Evolutionary conservation across 2,797 vertebrate species (phyloP).

Genomic region (Pangasius sanitwongsei): DNA sequence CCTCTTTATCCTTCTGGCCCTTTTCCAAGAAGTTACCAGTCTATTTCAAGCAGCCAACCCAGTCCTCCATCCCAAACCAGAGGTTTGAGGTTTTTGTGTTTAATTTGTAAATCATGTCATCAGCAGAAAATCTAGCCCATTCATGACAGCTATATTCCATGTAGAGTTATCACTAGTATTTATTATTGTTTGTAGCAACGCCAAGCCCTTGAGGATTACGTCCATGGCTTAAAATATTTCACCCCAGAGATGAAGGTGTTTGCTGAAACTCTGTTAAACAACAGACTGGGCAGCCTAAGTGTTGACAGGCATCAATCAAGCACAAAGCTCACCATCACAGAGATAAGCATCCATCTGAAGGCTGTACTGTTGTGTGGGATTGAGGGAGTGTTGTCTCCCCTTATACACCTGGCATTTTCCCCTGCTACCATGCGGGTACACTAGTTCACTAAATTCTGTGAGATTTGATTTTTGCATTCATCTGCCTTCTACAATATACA

Average conservation of each 20-base stretch:
- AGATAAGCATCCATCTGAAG: slow-evolving; percentile 80
- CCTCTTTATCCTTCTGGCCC: slow-evolving; percentile 79
- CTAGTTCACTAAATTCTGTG: neutral
- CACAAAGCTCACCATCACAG: slow-evolving; percentile 59
- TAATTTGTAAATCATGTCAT: slow-evolving; percentile 5
- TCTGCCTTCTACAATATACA: neutral
- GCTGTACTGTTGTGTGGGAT: slow-evolving; percentile 77
- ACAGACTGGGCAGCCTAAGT: slow-evolving; percentile 68
- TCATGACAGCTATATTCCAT: neutral
- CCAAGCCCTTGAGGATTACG: slow-evolving; percentile 66
- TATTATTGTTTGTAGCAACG: slow-evolving; percentile 22
- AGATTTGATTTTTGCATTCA: slow-evolving; percentile 28
- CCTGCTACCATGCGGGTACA: slow-evolving; percentile 83
- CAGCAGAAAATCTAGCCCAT: neutral
- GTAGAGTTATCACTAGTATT: neutral
- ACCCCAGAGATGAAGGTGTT: slow-evolving; percentile 66
- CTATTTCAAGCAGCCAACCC: slow-evolving; percentile 66
- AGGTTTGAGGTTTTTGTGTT: slow-evolving; percentile 69
- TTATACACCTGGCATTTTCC: slow-evolving; percentile 77
- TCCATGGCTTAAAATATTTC: slow-evolving; percentile 73
- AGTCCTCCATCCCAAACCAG: slow-evolving; percentile 70
- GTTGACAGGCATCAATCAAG: slow-evolving; percentile 19
- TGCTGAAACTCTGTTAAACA: slow-evolving; percentile 76
- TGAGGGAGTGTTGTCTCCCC: slow-evolving; percentile 72
- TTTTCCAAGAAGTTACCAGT: slow-evolving; percentile 85